A percentile compares a stretch with the other conserved stretches of the same genome.
These are phyloP conservation scores for Digitonthophagus gazella DNA, from an alignment of 2,888 invertebrate species.

Conservation along the genomic window DNA sequence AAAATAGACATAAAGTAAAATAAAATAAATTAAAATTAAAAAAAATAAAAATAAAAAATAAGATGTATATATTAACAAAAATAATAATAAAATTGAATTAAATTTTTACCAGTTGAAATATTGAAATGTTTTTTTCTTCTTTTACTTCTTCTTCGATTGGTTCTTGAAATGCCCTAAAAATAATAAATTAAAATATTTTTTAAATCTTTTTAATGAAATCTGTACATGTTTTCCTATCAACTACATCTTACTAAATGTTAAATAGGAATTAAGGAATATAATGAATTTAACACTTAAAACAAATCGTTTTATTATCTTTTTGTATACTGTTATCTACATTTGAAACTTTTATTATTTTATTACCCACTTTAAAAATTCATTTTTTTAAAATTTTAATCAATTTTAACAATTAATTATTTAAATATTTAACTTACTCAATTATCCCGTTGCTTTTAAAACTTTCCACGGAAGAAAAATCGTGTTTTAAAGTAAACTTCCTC, in stretches of 20 bases:
- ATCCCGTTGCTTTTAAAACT: slow-evolving; percentile 24
- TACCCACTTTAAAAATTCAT: no score
- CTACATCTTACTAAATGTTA: no score
- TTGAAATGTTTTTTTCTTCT: slow-evolving; percentile 19
- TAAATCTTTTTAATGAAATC: no score
- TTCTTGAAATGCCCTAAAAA: slow-evolving; percentile 14
- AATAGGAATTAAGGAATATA: not conserved
- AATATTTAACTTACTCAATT: slow-evolving; percentile 21
- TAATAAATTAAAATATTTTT: not conserved
- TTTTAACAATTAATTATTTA: no score
- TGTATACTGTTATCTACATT: no score
- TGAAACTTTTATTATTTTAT: no score
- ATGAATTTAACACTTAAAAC: no score
- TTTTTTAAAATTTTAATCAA: no score
- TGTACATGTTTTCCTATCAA: no score
- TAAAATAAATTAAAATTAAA: not conserved
- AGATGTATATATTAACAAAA: not conserved
- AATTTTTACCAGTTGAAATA: slow-evolving; percentile 19
- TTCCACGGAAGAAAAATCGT: slow-evolving; percentile 25
- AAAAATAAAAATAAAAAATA: not conserved
- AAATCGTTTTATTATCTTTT: not conserved
- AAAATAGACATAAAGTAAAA: not conserved
- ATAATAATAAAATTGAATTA: not conserved
- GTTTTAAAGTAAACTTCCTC: slow-evolving; percentile 25
- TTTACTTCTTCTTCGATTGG: slow-evolving; percentile 12